phyloP scores from a whole-genome alignment of 2,888 invertebrate species.

The Ptychoptera albimana region DNA sequence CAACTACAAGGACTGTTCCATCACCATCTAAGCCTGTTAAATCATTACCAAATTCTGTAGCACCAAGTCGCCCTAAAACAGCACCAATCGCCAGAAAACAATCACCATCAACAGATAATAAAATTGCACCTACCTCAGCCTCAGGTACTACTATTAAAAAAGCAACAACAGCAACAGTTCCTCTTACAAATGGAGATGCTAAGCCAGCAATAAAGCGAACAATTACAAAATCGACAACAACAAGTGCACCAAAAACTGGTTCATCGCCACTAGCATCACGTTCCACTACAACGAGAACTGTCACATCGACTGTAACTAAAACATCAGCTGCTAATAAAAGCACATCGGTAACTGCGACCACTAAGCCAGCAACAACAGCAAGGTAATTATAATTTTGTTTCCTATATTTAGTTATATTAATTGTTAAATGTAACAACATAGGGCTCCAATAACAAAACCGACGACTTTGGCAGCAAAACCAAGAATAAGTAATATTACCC shows the following conservation, averaged over 20 bases:
- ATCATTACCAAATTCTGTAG: too few species aligned
- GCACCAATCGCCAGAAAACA: slow-evolving; percentile 1
- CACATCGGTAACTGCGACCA: not conserved
- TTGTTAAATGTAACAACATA: not conserved
- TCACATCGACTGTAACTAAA: slow-evolving; percentile 2
- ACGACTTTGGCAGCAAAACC: not conserved
- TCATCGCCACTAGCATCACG: slow-evolving; percentile 8
- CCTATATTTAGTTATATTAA: not conserved
- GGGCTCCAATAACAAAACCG: slow-evolving; percentile 2
- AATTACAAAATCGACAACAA: slow-evolving; percentile 6
- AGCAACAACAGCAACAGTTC: not conserved
- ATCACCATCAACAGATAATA: not conserved
- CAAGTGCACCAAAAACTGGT: slow-evolving; percentile 3
- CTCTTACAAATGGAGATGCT: not conserved
- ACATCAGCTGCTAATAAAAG: not conserved
- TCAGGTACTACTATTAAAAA: not conserved
- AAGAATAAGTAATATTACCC: not conserved
- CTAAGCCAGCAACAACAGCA: not conserved
- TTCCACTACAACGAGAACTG: slow-evolving; percentile 3
- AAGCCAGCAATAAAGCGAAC: slow-evolving; percentile 2
- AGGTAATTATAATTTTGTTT: not conserved
- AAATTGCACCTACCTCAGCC: not conserved
- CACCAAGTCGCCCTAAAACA: not conserved
- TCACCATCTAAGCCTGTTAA: not conserved
- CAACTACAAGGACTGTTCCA: not conserved